phyloP scores from a whole-genome alignment of 2,113 vertebrate genomes.

The Seriola quinqueradiata region DNA sequence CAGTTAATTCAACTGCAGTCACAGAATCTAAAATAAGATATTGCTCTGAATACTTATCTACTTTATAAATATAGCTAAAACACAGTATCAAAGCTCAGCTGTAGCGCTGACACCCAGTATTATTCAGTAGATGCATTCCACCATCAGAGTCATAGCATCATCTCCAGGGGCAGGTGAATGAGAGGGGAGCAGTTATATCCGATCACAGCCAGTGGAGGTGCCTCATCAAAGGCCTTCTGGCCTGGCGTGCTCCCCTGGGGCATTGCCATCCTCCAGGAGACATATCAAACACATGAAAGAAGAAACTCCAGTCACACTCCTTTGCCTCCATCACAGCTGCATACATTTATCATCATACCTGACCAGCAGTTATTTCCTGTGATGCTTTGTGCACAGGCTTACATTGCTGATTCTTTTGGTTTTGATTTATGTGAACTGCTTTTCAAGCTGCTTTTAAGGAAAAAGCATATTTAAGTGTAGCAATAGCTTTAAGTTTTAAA shows the following conservation, averaged over 20 bases:
- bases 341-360: constrained; percentile 50
- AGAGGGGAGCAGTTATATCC: constrained; percentile 60
- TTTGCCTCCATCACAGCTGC: constrained; percentile 54
- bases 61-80: constrained; percentile 11
- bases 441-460: constrained; percentile 9
- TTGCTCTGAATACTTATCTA: constrained; percentile 7
- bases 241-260: constrained; percentile 60
- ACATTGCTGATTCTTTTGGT: not conserved
- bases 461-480: constrained; percentile 8
- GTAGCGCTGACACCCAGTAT: constrained; percentile 3
- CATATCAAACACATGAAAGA: constrained; percentile 76
- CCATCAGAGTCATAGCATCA: constrained; percentile 21
- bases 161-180: constrained; percentile 52
- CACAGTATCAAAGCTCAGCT: not conserved
- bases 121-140: constrained; percentile 28
- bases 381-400: constrained; percentile 3
- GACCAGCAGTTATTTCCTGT: constrained; percentile 41
- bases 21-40: constrained; percentile 3
- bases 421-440: not conserved
- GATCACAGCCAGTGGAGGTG: constrained; percentile 65
- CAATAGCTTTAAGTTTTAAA: constrained; percentile 11
- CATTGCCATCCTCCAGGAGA: constrained; percentile 64
- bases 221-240: constrained; percentile 77
- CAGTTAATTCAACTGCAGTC: constrained; percentile 5
- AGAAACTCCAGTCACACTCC: constrained; percentile 57